Conservation (phyloP, 2,797 vertebrate genomes). For the Remorina albescens region DNA sequence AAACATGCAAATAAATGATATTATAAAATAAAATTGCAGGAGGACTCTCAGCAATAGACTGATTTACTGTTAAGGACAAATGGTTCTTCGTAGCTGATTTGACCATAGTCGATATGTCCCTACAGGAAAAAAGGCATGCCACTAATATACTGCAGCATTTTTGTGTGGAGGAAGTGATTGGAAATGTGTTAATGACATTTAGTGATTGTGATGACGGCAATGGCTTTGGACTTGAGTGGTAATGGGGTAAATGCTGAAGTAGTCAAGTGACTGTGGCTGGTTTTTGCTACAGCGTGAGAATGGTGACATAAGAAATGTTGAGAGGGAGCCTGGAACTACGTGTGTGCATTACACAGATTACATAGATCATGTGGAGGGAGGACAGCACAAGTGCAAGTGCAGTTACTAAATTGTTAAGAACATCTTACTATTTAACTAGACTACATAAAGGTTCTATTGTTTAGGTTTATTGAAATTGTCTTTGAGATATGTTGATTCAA, state of each 20-base stretch:
- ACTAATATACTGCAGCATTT: constrained; percentile 41
- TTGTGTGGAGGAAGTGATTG: constrained; percentile 63
- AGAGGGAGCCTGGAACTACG: neutral
- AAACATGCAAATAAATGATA: neutral
- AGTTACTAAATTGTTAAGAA: too few species aligned
- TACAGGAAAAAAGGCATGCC: constrained; percentile 28
- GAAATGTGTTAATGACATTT: constrained; percentile 65
- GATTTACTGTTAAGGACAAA: constrained; percentile 16
- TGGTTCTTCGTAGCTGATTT: constrained; percentile 13
- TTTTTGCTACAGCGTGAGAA: constrained; percentile 41
- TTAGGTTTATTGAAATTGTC: neutral
- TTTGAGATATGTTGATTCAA: too few species aligned
- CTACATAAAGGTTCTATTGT: neutral
- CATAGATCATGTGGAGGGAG: constrained; percentile 16
- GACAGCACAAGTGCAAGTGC: too few species aligned
- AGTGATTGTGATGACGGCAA: constrained; percentile 48
- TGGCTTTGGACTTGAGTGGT: constrained; percentile 5
- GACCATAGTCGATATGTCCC: constrained; percentile 25
- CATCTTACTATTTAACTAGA: too few species aligned
- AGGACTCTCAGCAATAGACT: constrained; percentile 9
- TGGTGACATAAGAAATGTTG: constrained; percentile 32
- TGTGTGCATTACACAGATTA: constrained; percentile 3
- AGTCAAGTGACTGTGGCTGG: constrained; percentile 35
- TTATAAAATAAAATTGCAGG: constrained; percentile 6
- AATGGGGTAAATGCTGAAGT: constrained; percentile 25